A percentile compares a stretch with the other conserved stretches of the same genome.
These are phyloP conservation scores for Encarsia formosa DNA, from an alignment of 2,888 invertebrate genomes.

Conservation along the genomic window DNA sequence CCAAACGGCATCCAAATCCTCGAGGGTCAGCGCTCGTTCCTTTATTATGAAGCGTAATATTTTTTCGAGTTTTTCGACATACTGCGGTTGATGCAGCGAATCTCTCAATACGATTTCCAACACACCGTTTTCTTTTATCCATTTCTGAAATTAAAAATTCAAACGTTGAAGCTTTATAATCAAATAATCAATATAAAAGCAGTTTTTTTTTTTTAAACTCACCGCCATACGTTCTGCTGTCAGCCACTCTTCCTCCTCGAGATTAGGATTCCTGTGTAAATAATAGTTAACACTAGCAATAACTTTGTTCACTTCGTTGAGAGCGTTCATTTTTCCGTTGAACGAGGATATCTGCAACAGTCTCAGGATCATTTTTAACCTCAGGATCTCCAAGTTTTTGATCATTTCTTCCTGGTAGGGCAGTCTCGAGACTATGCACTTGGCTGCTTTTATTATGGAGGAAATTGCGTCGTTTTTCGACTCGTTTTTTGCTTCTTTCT, in stretches of 20 bases:
- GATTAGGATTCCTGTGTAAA: constrained; percentile 68
- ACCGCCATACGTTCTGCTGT: constrained; percentile 93
- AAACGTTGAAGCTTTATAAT: neutral
- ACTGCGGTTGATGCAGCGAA: constrained; percentile 94
- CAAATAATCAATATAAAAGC: no score
- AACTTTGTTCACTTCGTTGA: constrained; percentile 97
- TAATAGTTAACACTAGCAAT: constrained; percentile 87
- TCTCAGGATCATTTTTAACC: constrained; percentile 92
- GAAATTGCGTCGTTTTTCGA: constrained; percentile 95
- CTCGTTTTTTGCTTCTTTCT: constrained; percentile 92
- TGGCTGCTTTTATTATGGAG: constrained; percentile 87
- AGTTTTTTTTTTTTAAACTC: no score
- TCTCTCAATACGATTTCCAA: constrained; percentile 92
- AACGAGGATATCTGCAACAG: constrained; percentile 94
- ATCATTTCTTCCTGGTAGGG: constrained; percentile 79
- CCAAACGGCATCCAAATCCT: constrained; percentile 95
- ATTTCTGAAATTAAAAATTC: constrained; percentile 58
- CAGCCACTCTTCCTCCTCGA: constrained; percentile 85
- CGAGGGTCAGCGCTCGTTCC: constrained; percentile 80
- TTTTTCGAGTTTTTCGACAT: constrained; percentile 96
- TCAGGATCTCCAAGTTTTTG: constrained; percentile 84
- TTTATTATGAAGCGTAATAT: constrained; percentile 96
- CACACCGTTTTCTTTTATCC: constrained; percentile 95
- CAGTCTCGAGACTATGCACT: constrained; percentile 81
- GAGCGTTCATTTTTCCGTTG: constrained; percentile 98